Base-by-base conservation (phyloP, 2,113 vertebrate species). In the Tragelaphus buxtoni region DNA sequence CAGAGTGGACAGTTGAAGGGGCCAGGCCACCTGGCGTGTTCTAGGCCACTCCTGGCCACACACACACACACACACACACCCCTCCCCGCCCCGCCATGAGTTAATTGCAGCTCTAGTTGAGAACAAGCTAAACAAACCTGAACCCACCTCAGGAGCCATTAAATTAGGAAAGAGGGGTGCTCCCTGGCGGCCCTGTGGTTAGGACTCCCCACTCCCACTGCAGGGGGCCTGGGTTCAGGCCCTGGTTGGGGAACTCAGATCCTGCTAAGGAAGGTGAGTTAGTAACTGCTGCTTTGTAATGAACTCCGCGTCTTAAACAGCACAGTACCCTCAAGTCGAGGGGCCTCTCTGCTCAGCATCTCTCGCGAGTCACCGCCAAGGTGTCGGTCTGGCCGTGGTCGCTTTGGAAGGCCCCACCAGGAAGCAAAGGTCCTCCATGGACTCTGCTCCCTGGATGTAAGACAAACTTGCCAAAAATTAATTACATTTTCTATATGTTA, bases 21-120 rank as follows among this genome's bases (percentile, higher is more conserved):
- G 22, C 76, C 22, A 8, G 24, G 20, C 18, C 1, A 1, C 9
- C 18, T 2, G 26, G 58, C 3, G 2, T 12, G 20, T 35, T 65
- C 47, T 10, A 56, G 45, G 77, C 3, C 14, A 26, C 47, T 39
- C 16, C 28, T 51, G 3, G 39, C 13, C 17, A 42, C 39, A 42
- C 39, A 42, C 39, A 42, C 39, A 42, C 39, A 42, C 39, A 42
- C 39, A 42, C 39, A 42, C 39, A 42, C 39, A 42, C 39, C 4
- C 39, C 4, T 4, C 4, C 39, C 39, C 39, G 39, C 39, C 39
- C 39, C 42, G 42, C 42, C 42, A 42, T 55, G 63, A 32, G 56
- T 26, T 17, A 28, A 26, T 18, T 7, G 6, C 30, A 26, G n/a
- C 45, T 39, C 51, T 7, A 35, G 35, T 2, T 18, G 13, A 51